Base-by-base conservation (phyloP, 2,797 vertebrate species). In the Microctenopoma steveboyesi region DNA sequence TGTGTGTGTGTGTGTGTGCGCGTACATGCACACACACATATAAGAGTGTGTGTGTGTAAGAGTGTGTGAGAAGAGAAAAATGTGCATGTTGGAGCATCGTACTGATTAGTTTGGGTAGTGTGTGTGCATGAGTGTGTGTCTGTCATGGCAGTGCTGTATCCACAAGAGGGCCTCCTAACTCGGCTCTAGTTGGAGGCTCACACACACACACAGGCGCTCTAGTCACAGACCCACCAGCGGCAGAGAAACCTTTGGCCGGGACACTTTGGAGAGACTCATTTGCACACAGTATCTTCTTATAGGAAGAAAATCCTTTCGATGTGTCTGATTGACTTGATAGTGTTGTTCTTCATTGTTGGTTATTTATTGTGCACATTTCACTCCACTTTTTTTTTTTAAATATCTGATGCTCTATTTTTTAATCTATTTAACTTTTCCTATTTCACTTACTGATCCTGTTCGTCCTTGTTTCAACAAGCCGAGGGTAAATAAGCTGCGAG, bases 141-240 rank as follows among this genome's bases (percentile, higher is more conserved):
- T 93, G 94, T 92, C 81, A 78, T 92, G 91, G 89, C 93, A 80
- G 91, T 9, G 84, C 68, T 88, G 79, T 92, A 93, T 95, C 97
- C 97, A 97, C 95, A 94, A 98, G 97, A 98, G 97, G 97, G 97
- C 97, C 95, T 95, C 95, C 95, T 96, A 95, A 95, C 94, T 95
- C 95, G 95, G 55, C 79, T 55, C 60, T 76, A 58, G 64, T 78
- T 77, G 43, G 59, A 75, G 72, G 50, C 77, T 69, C 72, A 58
- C 68, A 59, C 69, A 58, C 61, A 69, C 12, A 67, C 5, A 2
- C 45, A 61, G 58, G 45, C 76, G 77, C 84, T 66, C 40, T 7
- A 71, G 88, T 74, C 78, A 73, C 87, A 64, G 64, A 68, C 71
- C 45, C 72, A 82, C 68, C 74, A 65, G 62, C 56, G 15, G 55